Percentiles rank a stretch among this genome's conserved stretches.
These are phyloP conservation scores for Tipula vernalis DNA, from an alignment of 2,888 invertebrate genomes.

Conservation along the genomic window DNA sequence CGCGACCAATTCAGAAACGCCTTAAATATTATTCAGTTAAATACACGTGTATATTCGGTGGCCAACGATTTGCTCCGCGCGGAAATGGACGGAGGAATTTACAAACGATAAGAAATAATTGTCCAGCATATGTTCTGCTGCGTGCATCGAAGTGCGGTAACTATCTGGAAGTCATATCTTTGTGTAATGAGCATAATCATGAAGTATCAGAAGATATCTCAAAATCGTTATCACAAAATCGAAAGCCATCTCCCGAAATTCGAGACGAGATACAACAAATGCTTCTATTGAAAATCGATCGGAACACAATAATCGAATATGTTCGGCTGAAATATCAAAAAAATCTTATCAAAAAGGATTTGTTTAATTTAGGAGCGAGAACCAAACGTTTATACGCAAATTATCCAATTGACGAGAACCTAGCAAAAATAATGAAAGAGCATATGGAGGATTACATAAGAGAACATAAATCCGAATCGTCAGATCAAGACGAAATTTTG, in stretches of 20 bases:
- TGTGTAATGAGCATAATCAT: constrained; percentile 36
- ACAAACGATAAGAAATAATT: constrained; percentile 35
- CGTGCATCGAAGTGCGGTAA: constrained; percentile 35
- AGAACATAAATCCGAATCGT: neutral
- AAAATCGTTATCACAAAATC: constrained; percentile 31
- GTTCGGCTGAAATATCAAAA: constrained; percentile 15
- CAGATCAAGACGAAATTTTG: neutral
- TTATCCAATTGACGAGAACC: neutral
- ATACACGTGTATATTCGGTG: constrained; percentile 36
- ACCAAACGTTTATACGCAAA: neutral
- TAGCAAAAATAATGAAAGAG: neutral
- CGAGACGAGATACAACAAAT: constrained; percentile 16
- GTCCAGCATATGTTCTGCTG: constrained; percentile 35
- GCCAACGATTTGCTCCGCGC: constrained; percentile 33
- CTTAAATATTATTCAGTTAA: constrained; percentile 36
- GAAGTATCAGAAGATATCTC: constrained; percentile 35
- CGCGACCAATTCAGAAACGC: constrained; percentile 31
- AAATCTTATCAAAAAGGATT: constrained; percentile 15
- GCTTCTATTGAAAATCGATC: constrained; percentile 15
- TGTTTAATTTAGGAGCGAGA: constrained; percentile 15
- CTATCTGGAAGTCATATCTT: constrained; percentile 35
- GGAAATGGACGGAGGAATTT: constrained; percentile 32
- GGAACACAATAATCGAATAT: constrained; percentile 17
- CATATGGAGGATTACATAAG: neutral
- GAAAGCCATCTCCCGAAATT: constrained; percentile 24